Evolutionary conservation across 2,888 invertebrate genomes (phyloP).

Genomic region (Andrena chrysosceles): DNA sequence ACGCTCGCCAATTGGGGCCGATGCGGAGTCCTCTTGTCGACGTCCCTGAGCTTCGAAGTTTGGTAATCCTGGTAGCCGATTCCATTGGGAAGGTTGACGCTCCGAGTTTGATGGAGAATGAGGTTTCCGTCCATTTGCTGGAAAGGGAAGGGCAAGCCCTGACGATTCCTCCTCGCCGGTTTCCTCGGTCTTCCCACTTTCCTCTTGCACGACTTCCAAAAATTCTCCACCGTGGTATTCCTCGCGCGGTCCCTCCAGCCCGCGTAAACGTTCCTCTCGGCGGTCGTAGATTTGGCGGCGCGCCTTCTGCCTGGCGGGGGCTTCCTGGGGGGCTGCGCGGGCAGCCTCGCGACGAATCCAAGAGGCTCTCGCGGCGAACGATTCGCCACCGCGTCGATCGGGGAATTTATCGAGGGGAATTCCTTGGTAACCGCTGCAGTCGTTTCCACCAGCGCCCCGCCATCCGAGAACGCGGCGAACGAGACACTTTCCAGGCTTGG

Average conservation of each 20-base stretch:
- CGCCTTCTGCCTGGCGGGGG: neutral
- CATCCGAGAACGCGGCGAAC: neutral
- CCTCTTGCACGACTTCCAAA: constrained; percentile 40
- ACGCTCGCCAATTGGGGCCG: neutral
- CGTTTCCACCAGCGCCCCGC: neutral
- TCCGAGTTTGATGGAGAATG: neutral
- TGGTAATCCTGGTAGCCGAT: neutral
- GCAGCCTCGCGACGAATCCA: neutral
- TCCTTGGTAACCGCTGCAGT: neutral
- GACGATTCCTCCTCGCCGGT: neutral
- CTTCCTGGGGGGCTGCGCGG: neutral
- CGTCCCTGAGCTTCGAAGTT: neutral
- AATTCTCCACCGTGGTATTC: constrained; percentile 10
- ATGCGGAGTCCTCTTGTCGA: neutral
- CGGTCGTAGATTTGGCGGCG: neutral
- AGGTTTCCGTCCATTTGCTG: neutral
- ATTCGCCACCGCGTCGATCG: neutral
- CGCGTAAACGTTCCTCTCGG: neutral
- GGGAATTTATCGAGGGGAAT: neutral
- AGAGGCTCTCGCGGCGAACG: neutral
- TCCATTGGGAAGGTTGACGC: neutral
- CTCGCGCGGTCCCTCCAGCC: neutral
- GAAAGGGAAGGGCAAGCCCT: neutral
- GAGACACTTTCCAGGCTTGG: constrained; percentile 13
- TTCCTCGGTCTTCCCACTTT: neutral